Conservation (phyloP, 2,797 vertebrate species). For the Hypotaenidia philippensis region DNA sequence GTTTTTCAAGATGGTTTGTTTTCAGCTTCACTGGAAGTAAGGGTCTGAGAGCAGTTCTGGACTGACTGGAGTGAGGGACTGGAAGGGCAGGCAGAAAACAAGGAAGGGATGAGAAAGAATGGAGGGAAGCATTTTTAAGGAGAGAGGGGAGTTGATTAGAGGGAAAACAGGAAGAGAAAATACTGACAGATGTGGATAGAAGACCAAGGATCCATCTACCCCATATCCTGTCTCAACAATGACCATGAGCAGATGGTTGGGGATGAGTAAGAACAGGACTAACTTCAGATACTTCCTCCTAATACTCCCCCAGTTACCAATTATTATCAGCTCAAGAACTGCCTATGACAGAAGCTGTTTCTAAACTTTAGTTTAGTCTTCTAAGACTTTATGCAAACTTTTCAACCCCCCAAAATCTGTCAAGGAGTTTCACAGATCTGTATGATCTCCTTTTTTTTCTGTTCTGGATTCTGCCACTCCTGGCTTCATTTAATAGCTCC, state of each 20-base stretch:
- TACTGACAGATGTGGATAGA: slow-evolving; percentile 48
- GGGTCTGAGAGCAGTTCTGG: background rate
- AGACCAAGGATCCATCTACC: slow-evolving; percentile 57
- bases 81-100: slow-evolving; percentile 38
- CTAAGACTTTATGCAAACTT: background rate
- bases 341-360: background rate
- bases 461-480: background rate
- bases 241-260: slow-evolving; percentile 64
- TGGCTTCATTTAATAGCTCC: background rate
- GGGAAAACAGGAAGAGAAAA: slow-evolving; percentile 69
- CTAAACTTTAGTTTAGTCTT: background rate
- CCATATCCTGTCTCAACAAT: slow-evolving; percentile 73
- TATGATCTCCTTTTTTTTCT: background rate
- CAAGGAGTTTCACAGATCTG: background rate
- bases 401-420: background rate
- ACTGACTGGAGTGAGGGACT: background rate
- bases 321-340: slow-evolving; percentile 31
- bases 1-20: background rate
- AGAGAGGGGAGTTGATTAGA: slow-evolving; percentile 42
- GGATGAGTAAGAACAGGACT: slow-evolving; percentile 57
- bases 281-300: slow-evolving; percentile 61
- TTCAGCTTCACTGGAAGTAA: background rate
- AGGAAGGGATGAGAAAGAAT: slow-evolving; percentile 59
- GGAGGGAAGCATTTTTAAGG: slow-evolving; percentile 63
- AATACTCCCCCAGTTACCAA: slow-evolving; percentile 60